Evolutionary conservation across 2,797 vertebrate species (phyloP).

Genomic region (Podargus strigoides): DNA sequence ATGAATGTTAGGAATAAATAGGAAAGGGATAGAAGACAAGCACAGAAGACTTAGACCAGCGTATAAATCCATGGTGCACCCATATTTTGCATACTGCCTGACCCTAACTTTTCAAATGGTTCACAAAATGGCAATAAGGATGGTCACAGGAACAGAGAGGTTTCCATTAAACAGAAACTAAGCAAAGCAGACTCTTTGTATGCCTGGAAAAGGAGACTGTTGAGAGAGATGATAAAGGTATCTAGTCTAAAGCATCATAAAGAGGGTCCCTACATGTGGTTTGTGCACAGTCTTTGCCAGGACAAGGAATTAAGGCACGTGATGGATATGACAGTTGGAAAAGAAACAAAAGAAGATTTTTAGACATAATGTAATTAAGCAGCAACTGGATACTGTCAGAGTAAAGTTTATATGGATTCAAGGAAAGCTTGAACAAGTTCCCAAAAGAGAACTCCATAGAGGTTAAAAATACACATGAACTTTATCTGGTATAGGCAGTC

Average conservation of each 20-base stretch:
- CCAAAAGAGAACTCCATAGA: background rate
- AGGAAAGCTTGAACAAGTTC: background rate
- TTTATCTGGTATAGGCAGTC: background rate
- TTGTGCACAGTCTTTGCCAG: background rate
- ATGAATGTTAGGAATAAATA: background rate
- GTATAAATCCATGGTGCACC: background rate
- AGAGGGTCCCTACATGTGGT: background rate
- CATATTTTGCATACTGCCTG: background rate
- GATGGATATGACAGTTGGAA: background rate
- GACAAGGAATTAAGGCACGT: background rate
- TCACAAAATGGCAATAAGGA: background rate
- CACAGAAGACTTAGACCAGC: background rate
- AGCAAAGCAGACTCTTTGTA: background rate
- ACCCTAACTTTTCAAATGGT: background rate
- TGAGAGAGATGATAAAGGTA: background rate
- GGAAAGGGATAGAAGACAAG: background rate
- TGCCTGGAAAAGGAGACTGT: background rate
- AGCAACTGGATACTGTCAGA: background rate
- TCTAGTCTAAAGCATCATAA: background rate
- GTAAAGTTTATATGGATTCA: background rate
- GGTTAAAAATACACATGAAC: background rate
- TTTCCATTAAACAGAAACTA: slow-evolving; percentile 14
- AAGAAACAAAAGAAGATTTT: background rate
- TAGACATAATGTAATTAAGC: background rate
- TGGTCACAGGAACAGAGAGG: background rate